phyloP scores from a whole-genome alignment of 2,113 vertebrate genomes.

The Tauraco erythrolophus region DNA sequence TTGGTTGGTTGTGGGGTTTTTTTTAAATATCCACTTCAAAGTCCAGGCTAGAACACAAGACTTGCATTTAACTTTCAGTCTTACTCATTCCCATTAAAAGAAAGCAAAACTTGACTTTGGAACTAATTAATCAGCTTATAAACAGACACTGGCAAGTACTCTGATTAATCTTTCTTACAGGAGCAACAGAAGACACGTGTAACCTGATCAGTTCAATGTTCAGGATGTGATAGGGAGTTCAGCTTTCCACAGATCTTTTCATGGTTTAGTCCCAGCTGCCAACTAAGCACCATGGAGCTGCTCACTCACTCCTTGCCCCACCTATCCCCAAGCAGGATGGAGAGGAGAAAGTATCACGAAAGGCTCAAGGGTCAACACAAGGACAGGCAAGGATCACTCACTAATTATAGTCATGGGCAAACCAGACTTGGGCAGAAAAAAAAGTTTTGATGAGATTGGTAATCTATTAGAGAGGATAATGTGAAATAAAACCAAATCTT shows the following conservation, averaged over 20 bases:
- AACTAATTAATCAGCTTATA: constrained; percentile 40
- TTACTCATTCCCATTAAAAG: not conserved
- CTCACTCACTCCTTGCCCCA: too few species aligned
- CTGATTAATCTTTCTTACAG: constrained; percentile 15
- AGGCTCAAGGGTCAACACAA: too few species aligned
- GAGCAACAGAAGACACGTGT: not conserved
- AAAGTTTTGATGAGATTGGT: too few species aligned
- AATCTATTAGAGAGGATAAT: too few species aligned
- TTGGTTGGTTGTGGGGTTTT: not conserved
- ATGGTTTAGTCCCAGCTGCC: too few species aligned
- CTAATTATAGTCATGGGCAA: too few species aligned
- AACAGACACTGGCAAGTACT: constrained; percentile 18
- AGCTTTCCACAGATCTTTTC: not conserved
- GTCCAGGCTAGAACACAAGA: not conserved
- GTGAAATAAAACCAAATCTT: too few species aligned
- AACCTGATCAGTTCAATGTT: not conserved
- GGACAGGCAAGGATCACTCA: too few species aligned
- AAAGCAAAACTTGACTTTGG: constrained; percentile 12
- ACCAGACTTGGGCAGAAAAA: too few species aligned
- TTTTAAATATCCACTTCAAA: not conserved
- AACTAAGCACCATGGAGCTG: too few species aligned
- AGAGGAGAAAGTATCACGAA: too few species aligned
- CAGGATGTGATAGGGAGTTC: not conserved
- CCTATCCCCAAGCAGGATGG: too few species aligned
- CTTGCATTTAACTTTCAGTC: not conserved